Percentiles rank a stretch among this genome's conserved stretches.
phyloP scores from a whole-genome alignment of 2,797 vertebrate species.

The Tamandua tetradactyla region DNA sequence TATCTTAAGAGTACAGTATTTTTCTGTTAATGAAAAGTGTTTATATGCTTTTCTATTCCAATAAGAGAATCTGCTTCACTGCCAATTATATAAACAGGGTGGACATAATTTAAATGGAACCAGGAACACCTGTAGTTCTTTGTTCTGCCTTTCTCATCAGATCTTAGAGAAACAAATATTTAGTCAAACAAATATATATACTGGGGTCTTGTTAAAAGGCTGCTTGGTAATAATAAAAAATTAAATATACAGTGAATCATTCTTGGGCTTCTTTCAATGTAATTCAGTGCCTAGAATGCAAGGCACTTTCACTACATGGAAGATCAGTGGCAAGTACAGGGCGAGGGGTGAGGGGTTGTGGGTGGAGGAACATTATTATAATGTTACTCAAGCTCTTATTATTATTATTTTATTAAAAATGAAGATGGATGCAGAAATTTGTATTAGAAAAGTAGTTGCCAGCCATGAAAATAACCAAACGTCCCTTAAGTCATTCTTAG shows the following conservation, averaged over 20 bases:
- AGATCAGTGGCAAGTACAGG: neutral
- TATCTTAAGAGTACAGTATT: constrained; percentile 13
- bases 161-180: constrained; percentile 8
- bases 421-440: constrained; percentile 7
- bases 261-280: constrained; percentile 4
- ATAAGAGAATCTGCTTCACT: neutral
- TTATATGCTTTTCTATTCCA: constrained; percentile 11
- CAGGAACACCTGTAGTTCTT: neutral
- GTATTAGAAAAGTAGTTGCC: constrained; percentile 22
- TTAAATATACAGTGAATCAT: constrained; percentile 3
- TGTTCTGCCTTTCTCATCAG: constrained; percentile 39
- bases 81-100: neutral
- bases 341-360: no score
- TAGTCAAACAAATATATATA: neutral
- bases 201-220: constrained; percentile 21
- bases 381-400: no score
- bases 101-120: constrained; percentile 20
- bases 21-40: constrained; percentile 48
- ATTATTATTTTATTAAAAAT: constrained; percentile 49
- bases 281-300: neutral
- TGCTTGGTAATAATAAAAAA: neutral
- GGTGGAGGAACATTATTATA: neutral
- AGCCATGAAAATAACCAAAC: neutral
- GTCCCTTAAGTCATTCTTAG: neutral
- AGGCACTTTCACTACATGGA: neutral